Evolutionary conservation across 2,888 invertebrate species (phyloP), one percentile per base, ranked within the genome.

Genomic region (Acrobasis consociella): DNA sequence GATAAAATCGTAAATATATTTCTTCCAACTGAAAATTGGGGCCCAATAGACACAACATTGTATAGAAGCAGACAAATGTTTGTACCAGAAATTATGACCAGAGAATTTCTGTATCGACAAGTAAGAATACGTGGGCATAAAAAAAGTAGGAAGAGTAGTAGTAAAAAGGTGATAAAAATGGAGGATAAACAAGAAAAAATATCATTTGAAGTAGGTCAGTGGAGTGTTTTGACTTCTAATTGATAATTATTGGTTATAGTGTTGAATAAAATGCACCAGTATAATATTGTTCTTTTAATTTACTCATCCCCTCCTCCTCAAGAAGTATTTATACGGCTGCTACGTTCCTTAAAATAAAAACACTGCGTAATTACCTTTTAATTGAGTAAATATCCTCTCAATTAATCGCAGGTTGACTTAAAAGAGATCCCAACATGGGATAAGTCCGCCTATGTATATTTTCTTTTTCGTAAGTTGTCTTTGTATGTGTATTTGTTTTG

Each of bases 11-110:
- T 58, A 15, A 64, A 73, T 5, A 56, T 85, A 60, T 73, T 87
- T 65, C 62, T 49, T 7, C 83, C 90, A 7, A 72, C 73, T n/a
- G 59, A 64, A 13, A 73, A 68, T 58, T 93, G 90, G 91, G 93
- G 93, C 1, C 93, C 93, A 0, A 72, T 51, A 49, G 87, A 93
- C 65, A 72, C 67, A 10, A 72, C 85, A 66, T 77, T 93, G 61
- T 82, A 71, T 60, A 86, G 85, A 67, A 93, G 93, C 69, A 82
- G 93, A 68, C 84, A 82, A 69, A 89, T 93, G 89, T 93, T 93
- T 74, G 82, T 88, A 0, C 90, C 93, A 0, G 88, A 92, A 77
- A 87, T 91, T 69, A 93, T 93, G 93, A 93, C 92, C 0, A 82
- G 90, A 64, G 93, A 93, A 68, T 93, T 93, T 78, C 69, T 93